These are phyloP conservation scores for Apomyelois bistriatella DNA, from an alignment of 2,888 invertebrate species.

Conservation along the genomic window DNA sequence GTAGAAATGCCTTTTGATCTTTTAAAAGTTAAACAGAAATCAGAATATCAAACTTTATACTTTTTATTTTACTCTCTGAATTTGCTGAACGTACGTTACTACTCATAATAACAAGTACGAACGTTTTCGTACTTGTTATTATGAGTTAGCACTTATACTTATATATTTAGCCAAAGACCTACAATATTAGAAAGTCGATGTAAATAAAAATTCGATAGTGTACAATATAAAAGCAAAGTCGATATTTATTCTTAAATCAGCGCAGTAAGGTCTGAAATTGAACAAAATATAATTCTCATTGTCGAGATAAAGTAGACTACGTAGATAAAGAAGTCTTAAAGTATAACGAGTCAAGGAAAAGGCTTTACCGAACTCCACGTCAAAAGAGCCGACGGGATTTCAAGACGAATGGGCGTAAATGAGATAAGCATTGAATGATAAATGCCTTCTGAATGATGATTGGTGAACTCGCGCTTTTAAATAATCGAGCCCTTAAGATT, in stretches of 20 bases:
- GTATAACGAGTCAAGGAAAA: conserved; percentile 2
- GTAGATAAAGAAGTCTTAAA: conserved; percentile 5
- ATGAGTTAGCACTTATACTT: too few relatives aligned
- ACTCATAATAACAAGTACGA: too few relatives aligned
- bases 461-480: conserved; percentile 2
- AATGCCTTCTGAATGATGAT: conserved; percentile 14
- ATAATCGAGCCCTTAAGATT: not conserved
- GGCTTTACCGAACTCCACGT: not conserved
- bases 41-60: too few relatives aligned
- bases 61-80: too few relatives aligned
- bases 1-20: too few relatives aligned
- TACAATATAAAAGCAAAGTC: not conserved
- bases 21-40: too few relatives aligned
- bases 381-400: conserved; percentile 8
- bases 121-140: too few relatives aligned
- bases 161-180: too few relatives aligned
- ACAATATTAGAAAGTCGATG: too few relatives aligned
- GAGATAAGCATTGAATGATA: conserved; percentile 14
- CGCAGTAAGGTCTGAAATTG: not conserved
- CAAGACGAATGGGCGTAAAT: conserved; percentile 8
- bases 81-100: too few relatives aligned
- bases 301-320: conserved; percentile 2
- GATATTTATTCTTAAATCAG: not conserved
- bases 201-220: not conserved
- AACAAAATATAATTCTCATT: not conserved